Base-by-base conservation (phyloP, 2,113 vertebrate genomes). In the Bubo bubo region DNA sequence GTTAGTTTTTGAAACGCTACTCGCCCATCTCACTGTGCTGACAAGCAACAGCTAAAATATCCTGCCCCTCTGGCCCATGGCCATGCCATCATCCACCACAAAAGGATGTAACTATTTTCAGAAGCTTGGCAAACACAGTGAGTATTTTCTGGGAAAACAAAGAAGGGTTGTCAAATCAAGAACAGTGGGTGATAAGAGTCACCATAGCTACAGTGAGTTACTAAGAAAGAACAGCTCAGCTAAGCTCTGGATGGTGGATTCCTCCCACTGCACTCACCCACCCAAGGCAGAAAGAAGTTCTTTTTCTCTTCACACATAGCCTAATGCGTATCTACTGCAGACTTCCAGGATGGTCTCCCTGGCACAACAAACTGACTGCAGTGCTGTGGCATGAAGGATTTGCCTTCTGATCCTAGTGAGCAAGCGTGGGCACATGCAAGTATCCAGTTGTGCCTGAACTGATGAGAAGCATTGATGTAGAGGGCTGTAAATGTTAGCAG, bases 21-120 rank as follows among this genome's bases (percentile, higher is more conserved):
- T 79, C 4, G 1, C 30, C 91, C 88, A 60, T 93, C 95, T 41
- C 12, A 0, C 35, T 85, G 90, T 13, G 97, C 95, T 98, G 98
- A 98, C 97, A 98, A 92, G 94, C 66, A 84, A 35, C 91, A 95
- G 77, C 95, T 95, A 95, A 96, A 97, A 98, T 98, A 97, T 89
- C 88, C 95, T 93, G 82, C 28, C 86, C 34, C 71, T 22, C 88
- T 64, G 80, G 95, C 87, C 50, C 73, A 18, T 1, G 3, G 91
- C 91, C 73, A 10, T 4, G 8, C 45, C 59, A 6, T 24, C 90
- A 79, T 64, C 86, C 76, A 18, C 80, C 94, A 74, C 83, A 90
- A 75, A 95, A 96, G 90, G 92, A 47, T 87, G 89, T 15, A 75
- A 92, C 87, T 97, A 97, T 97, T 97, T 75, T 74, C 24, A 95